A percentile compares a stretch with the other conserved stretches of the same genome.
Evolutionary conservation across 2,797 vertebrate genomes (phyloP).

Genomic region (Poliocrania exsul): DNA sequence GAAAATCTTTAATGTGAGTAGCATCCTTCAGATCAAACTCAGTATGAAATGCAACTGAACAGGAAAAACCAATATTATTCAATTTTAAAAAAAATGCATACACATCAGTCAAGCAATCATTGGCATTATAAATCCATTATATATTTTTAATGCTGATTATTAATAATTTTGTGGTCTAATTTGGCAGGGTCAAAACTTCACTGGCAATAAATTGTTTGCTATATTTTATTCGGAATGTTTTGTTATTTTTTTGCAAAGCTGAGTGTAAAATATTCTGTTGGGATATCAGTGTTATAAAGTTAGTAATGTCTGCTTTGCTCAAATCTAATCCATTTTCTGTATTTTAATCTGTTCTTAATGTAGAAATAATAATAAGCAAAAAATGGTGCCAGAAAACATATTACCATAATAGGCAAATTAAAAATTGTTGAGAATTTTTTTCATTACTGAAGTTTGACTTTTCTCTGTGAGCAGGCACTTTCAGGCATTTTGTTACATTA

Average conservation of each 20-base stretch:
- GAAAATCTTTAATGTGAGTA: neutral
- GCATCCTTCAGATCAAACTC: neutral
- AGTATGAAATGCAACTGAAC: neutral
- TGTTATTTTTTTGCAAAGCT: neutral
- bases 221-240: neutral
- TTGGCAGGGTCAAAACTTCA: neutral
- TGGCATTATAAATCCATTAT: neutral
- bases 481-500: conserved; percentile 11
- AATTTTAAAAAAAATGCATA: neutral
- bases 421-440: neutral
- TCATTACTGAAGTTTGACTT: neutral
- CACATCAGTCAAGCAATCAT: neutral
- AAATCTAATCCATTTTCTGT: neutral
- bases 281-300: neutral
- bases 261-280: neutral
- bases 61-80: neutral
- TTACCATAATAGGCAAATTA: neutral
- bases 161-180: neutral
- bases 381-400: neutral
- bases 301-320: neutral
- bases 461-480: neutral
- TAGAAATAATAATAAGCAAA: neutral
- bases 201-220: neutral
- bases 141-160: neutral
- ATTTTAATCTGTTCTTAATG: neutral